Base-by-base conservation (phyloP, 2,113 vertebrate genomes). In the Malurus elegans region DNA sequence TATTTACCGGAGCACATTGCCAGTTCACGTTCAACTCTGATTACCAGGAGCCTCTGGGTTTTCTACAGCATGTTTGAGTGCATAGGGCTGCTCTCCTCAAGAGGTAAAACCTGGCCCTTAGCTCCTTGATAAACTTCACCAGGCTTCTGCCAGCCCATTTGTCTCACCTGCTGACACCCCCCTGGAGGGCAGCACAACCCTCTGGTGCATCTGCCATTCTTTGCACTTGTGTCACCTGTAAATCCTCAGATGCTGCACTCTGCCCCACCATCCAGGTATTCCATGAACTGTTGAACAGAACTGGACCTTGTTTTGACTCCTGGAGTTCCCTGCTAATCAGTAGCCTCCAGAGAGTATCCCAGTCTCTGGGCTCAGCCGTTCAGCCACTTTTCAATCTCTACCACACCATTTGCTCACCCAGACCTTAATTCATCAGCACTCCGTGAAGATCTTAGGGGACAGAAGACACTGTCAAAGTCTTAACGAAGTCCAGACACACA, bases 401-500 rank as follows among this genome's bases (percentile, higher is more conserved):
- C 25, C 15, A 32, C 32, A 42, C 12, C 4, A 1, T 4, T 2
- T 45, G 34, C 26, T 81, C 56, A 16, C 23, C 14, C 60, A 74
- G 28, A 8, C 34, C 7, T 8, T 2, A 74, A 53, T 2, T 25
- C 18, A 51, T 8, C 32, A 56, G 21, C 62, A 38, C 10, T 36
- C 71, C 40, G 3, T 1, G 5, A 75, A 3, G 0, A 19, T 4
- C 4, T 4, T 31, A 28, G 0, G 5, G 7, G 1, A 64, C 1
- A 36, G 4, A 7, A 50, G 1, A 32, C 4, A 12, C 25, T 6
- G 4, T 1, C 16, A 29, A 76, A 42, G 5, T 16, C 10, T 21
- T 32, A 23, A 1, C 14, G 5, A 42, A 79, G 10, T 3, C 13
- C 56, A 42, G 0, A 5, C 0, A 74, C 3, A 21, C 15, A 61